Conservation (phyloP, 2,888 invertebrate genomes). For the Geophilus truncorum region DNA sequence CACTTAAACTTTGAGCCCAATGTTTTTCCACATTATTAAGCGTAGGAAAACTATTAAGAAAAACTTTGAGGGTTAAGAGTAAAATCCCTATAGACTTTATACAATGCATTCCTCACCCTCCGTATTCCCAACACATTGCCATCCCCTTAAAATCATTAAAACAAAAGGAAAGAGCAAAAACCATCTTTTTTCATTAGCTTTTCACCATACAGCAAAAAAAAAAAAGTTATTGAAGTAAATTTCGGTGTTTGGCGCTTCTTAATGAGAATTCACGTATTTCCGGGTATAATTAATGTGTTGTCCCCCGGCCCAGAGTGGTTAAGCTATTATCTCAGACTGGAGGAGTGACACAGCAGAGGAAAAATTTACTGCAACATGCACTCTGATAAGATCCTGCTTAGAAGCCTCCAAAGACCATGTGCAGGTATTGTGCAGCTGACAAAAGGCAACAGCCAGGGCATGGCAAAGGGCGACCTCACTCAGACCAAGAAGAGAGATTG, state of each 20-base stretch:
- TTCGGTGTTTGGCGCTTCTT: background rate
- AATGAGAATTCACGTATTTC: slow-evolving; percentile 16
- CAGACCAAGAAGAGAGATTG: background rate
- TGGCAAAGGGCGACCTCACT: slow-evolving; percentile 20
- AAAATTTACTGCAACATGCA: slow-evolving; percentile 20
- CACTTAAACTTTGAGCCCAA: slow-evolving; percentile 6
- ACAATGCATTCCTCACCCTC: background rate
- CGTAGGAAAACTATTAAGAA: background rate
- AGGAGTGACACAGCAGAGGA: background rate
- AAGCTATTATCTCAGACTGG: background rate
- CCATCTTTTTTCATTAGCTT: background rate
- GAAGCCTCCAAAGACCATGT: slow-evolving; percentile 7
- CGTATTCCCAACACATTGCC: background rate
- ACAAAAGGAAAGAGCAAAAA: background rate
- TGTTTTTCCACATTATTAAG: slow-evolving; percentile 1
- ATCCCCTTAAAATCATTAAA: background rate
- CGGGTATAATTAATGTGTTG: background rate
- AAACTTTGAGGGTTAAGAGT: background rate
- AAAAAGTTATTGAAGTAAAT: background rate
- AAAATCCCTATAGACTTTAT: background rate
- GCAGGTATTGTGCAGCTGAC: slow-evolving; percentile 1
- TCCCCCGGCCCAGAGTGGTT: background rate
- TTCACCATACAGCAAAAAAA: background rate
- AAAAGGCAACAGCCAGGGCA: slow-evolving; percentile 9
- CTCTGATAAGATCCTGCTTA: slow-evolving; percentile 16